phyloP scores from a whole-genome alignment of 2,113 vertebrate genomes.

The Calonectris borealis region DNA sequence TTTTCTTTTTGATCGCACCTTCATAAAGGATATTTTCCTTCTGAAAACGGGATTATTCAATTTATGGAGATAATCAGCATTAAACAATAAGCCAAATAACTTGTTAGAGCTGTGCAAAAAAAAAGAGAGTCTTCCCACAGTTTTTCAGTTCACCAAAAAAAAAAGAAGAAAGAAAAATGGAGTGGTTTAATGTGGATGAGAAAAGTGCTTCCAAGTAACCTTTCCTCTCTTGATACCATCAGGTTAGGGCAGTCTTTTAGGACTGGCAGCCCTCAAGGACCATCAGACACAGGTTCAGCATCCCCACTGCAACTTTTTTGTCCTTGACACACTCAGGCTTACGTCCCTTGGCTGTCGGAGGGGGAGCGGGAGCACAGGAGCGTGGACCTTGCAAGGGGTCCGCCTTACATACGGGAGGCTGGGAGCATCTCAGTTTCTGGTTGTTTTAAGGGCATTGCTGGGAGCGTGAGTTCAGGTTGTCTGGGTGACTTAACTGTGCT shows the following conservation, averaged over 20 bases:
- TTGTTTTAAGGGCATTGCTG: not conserved
- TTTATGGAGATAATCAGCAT: not conserved
- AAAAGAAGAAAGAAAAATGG: not conserved
- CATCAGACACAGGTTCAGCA: not conserved
- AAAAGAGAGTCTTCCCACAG: not conserved
- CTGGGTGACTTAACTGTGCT: not conserved
- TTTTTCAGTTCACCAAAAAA: not conserved
- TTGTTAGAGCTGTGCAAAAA: not conserved
- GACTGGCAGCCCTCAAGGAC: not conserved
- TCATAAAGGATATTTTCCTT: not conserved
- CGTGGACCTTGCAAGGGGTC: not conserved
- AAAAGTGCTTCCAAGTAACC: not conserved
- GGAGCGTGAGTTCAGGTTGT: not conserved
- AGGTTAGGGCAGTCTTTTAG: not conserved
- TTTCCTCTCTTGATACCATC: not conserved
- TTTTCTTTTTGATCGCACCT: not conserved
- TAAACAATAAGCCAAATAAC: not conserved
- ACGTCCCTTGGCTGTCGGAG: not conserved
- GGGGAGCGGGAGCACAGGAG: rapidly evolving
- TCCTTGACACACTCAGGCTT: not conserved
- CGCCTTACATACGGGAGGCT: not conserved
- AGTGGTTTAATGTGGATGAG: not conserved
- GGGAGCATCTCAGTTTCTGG: not conserved
- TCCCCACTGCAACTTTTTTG: not conserved
- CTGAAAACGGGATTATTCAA: not conserved